Percentiles rank a stretch among this genome's conserved stretches.
These are phyloP conservation scores for Eilema griseolum DNA, from an alignment of 2,888 invertebrate species.

Conservation along the genomic window DNA sequence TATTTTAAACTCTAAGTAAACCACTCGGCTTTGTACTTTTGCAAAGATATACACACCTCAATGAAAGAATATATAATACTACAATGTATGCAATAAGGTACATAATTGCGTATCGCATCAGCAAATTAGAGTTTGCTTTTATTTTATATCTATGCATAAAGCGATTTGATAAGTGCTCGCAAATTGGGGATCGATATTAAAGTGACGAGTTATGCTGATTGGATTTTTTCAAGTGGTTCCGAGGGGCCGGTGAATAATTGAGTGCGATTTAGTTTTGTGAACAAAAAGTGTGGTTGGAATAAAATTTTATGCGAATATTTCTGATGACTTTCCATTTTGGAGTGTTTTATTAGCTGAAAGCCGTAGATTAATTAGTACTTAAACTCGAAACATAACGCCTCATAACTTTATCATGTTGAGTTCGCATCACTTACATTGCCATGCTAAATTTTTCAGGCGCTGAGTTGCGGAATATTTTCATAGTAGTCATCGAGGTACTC, in stretches of 20 bases:
- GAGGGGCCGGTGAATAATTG: conserved; percentile 83
- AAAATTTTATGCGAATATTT: conserved; percentile 49
- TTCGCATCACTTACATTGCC: conserved; percentile 26
- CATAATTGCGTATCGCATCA: conserved; percentile 59
- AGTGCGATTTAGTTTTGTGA: conserved; percentile 77
- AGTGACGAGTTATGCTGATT: conserved; percentile 87
- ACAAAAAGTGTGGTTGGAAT: conserved; percentile 60
- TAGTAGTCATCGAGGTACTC: not conserved
- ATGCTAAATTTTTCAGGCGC: conserved; percentile 23
- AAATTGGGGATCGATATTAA: conserved; percentile 85
- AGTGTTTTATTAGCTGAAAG: not conserved
- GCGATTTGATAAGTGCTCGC: conserved; percentile 82
- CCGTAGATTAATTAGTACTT: not conserved
- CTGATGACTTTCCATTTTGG: conserved; percentile 19
- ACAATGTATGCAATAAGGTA: conserved; percentile 65
- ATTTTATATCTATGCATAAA: conserved; percentile 82
- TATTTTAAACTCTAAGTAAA: conserved; percentile 87
- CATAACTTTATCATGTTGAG: not conserved
- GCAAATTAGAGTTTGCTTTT: conserved; percentile 62
- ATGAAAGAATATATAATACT: conserved; percentile 71
- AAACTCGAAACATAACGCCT: conserved; percentile 27
- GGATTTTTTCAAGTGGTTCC: conserved; percentile 84
- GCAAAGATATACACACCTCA: conserved; percentile 70
- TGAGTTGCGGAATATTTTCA: not conserved
- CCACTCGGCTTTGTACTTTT: conserved; percentile 78